These are phyloP conservation scores for Grantiella picta DNA, from an alignment of 2,113 vertebrate species.

Conservation along the genomic window DNA sequence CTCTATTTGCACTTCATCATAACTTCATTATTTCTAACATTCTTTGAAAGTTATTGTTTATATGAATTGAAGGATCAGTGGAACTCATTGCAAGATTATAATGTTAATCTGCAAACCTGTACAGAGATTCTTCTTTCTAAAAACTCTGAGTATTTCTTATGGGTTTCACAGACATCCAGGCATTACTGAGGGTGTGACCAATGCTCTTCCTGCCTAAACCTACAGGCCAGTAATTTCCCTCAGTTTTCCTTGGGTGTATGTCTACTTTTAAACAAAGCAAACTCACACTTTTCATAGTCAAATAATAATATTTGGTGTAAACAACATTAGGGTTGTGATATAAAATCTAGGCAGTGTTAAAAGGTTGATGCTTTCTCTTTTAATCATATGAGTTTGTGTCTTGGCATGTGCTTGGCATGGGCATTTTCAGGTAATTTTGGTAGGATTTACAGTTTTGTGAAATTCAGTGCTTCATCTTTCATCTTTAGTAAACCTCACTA, in stretches of 20 bases:
- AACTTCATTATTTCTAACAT: constrained; percentile 1
- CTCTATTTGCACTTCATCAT: not conserved
- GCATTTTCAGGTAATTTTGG: not conserved
- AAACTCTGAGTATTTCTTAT: not conserved
- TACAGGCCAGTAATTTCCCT: not conserved
- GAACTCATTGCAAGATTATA: not conserved
- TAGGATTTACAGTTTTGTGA: not conserved
- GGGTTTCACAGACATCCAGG: not conserved
- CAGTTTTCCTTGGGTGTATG: not conserved
- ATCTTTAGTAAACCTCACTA: not conserved
- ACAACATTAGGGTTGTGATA: not conserved
- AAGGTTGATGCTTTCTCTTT: not conserved
- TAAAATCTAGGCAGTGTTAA: not conserved
- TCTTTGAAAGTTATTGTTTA: not conserved
- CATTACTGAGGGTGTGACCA: not conserved
- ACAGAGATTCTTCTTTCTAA: not conserved
- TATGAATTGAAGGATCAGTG: not conserved
- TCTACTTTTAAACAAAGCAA: not conserved
- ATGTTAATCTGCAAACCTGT: not conserved
- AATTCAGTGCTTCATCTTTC: not conserved
- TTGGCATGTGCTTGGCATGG: not conserved
- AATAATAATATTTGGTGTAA: not conserved
- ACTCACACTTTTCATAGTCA: not conserved
- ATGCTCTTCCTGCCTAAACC: not conserved
- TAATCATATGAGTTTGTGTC: not conserved